Conservation (phyloP, 2,113 vertebrate species). For the Xenopus laevis region DNA sequence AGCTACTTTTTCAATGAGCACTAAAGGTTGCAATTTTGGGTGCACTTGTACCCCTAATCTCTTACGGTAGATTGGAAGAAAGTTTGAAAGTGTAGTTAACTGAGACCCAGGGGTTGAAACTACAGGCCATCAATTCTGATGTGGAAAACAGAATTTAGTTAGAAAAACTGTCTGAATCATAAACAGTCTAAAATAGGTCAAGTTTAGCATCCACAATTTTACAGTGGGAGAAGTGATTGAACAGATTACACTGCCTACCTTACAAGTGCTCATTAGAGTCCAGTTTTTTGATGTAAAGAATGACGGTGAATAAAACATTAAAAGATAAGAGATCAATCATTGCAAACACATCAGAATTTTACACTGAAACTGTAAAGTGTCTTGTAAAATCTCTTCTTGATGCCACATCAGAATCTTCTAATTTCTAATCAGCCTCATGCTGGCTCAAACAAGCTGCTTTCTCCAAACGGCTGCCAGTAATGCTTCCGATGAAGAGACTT, state of each 20-base stretch:
- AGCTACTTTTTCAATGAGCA: too few relatives aligned
- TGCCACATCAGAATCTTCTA: constrained; percentile 16
- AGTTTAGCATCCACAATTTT: background rate
- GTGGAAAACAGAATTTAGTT: too few relatives aligned
- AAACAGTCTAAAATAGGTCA: constrained; percentile 27
- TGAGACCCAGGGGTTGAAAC: too few relatives aligned
- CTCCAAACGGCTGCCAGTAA: background rate
- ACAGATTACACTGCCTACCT: constrained; percentile 16
- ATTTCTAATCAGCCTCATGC: constrained; percentile 26
- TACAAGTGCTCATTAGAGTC: constrained; percentile 32
- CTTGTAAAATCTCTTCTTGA: constrained; percentile 31
- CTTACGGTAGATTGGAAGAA: too few relatives aligned
- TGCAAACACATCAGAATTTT: constrained; percentile 38
- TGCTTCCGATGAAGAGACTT: background rate
- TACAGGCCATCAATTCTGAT: too few relatives aligned
- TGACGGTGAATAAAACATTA: constrained; percentile 43
- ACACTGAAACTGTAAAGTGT: constrained; percentile 32
- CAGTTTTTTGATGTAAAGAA: constrained; percentile 31
- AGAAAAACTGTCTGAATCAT: background rate
- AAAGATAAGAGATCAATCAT: constrained; percentile 44
- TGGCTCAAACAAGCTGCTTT: constrained; percentile 1
- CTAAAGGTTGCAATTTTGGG: too few relatives aligned
- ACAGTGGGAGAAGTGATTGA: constrained; percentile 19
- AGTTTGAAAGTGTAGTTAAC: too few relatives aligned
- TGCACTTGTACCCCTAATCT: too few relatives aligned